Evolutionary conservation across 2,888 invertebrate genomes (phyloP), one percentile per base, ranked within the genome.

Genomic region (Leistus spinibarbis): DNA sequence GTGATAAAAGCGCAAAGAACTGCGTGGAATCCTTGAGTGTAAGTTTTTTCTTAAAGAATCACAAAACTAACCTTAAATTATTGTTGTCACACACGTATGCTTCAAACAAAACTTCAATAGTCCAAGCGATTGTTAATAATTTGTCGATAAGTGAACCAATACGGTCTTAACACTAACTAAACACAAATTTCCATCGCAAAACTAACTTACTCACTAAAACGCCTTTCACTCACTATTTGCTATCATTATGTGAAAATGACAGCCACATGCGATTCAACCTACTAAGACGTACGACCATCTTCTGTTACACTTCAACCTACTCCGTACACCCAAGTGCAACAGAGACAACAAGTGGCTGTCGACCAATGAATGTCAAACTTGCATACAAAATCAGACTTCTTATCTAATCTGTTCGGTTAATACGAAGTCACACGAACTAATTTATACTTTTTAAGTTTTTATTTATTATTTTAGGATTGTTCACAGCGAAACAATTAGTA

Each of bases 161-260:
- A 22, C 27, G 56, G 66, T 73, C 73, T 66, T 67, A 67, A 57
- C 40, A 60, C 67, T 73, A 73, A 20, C 56, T 73, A 67, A 10
- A 20, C 57, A 67, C 62, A 56, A 66, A 73, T 73, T 67, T 67
- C 60, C 73, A 73, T 73, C 57, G 24, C 23, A 23, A 13, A 64
- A 66, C 60, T 73, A 67, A 16, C 53, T 40, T 40, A 13, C 63
- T 17, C 63, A 63, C 63, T 69, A 53, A 64, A 73, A 40, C 57
- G 67, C 73, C 73, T 73, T 73, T 73, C 73, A 73, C 73, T 73
- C 7, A 53, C 57, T 72, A 40, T 40, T 40, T 73, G 60, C 67
- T 67, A 73, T 73, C 73, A 73, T 73, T 73, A 24, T 60, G 20
- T 60, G 73, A 66, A 73, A 73, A 40, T 73, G 73, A 73, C 73